Conservation (phyloP, 1,140 invertebrate genomes). For the Thaumetopoea pityocampa region DNA sequence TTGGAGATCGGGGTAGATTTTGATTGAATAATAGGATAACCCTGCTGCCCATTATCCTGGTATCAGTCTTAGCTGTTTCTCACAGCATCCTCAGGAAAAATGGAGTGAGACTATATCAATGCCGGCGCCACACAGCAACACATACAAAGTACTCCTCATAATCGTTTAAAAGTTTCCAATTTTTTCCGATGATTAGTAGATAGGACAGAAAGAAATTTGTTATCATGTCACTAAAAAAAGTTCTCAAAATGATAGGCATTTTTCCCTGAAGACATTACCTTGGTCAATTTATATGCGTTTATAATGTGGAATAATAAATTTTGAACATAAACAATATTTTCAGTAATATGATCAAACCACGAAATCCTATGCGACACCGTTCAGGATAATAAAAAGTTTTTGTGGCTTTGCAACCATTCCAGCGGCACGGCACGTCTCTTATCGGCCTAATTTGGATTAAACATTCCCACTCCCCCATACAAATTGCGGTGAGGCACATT, state of each 20-base stretch:
- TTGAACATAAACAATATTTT: slow-evolving; percentile 15
- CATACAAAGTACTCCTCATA: slow-evolving; percentile 12
- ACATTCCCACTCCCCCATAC: slow-evolving; percentile 53
- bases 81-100: too few relatives aligned
- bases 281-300: too few relatives aligned
- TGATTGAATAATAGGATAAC: too few relatives aligned
- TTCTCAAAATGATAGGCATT: slow-evolving; percentile 7
- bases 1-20: too few relatives aligned
- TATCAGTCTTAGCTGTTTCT: too few relatives aligned
- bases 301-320: slow-evolving; percentile 39
- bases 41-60: too few relatives aligned
- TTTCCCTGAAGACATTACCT: too few relatives aligned
- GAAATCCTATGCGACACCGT: slow-evolving; percentile 17
- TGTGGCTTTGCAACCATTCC: slow-evolving; percentile 26
- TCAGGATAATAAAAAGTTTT: slow-evolving; percentile 42
- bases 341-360: slow-evolving; percentile 13
- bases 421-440: slow-evolving; percentile 41
- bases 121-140: too few relatives aligned
- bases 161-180: too few relatives aligned
- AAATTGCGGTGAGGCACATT: slow-evolving; percentile 55
- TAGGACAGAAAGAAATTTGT: neutral
- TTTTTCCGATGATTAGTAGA: too few relatives aligned
- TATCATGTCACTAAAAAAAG: too few relatives aligned
- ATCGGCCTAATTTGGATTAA: slow-evolving; percentile 60
- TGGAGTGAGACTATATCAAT: too few relatives aligned